A percentile compares a stretch with the other conserved stretches of the same genome.
Conservation (phyloP, 2,113 vertebrate genomes). For the Sebastes fasciatus region DNA sequence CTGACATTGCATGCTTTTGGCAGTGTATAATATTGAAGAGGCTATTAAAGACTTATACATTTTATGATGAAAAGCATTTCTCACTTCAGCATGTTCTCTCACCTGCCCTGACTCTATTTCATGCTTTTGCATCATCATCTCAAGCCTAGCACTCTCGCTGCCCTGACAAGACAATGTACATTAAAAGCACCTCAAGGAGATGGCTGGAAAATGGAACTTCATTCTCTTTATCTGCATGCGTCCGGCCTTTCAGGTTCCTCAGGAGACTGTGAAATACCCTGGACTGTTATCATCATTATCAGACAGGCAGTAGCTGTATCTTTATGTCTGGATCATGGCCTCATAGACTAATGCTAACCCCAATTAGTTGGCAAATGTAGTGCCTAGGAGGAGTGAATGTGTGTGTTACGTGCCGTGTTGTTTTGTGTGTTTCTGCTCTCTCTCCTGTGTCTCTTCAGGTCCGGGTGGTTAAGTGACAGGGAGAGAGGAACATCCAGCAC, state of each 20-base stretch:
- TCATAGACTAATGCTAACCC: not conserved
- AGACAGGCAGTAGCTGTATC: not conserved
- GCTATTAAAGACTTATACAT: too few relatives aligned
- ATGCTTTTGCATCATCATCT: slow-evolving; percentile 25
- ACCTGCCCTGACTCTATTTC: slow-evolving; percentile 17
- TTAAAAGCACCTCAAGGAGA: not conserved
- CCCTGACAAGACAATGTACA: not conserved
- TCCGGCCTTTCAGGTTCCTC: not conserved
- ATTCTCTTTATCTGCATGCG: not conserved
- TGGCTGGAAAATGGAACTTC: not conserved
- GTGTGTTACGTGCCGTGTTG: too few relatives aligned
- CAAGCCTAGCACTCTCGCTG: fast-evolving
- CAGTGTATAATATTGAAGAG: not conserved
- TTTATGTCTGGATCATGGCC: not conserved
- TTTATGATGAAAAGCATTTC: not conserved
- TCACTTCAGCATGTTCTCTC: slow-evolving; percentile 6
- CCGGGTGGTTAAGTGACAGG: too few relatives aligned
- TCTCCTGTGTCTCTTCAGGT: too few relatives aligned
- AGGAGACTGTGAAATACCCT: not conserved
- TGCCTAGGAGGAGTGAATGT: not conserved
- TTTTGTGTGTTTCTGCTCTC: too few relatives aligned
- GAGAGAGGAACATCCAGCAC: too few relatives aligned
- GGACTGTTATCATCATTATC: not conserved
- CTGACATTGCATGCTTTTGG: not conserved
- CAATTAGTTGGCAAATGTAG: not conserved